Evolutionary conservation across 2,797 vertebrate species (phyloP).

Genomic region (Helarctos malayanus): DNA sequence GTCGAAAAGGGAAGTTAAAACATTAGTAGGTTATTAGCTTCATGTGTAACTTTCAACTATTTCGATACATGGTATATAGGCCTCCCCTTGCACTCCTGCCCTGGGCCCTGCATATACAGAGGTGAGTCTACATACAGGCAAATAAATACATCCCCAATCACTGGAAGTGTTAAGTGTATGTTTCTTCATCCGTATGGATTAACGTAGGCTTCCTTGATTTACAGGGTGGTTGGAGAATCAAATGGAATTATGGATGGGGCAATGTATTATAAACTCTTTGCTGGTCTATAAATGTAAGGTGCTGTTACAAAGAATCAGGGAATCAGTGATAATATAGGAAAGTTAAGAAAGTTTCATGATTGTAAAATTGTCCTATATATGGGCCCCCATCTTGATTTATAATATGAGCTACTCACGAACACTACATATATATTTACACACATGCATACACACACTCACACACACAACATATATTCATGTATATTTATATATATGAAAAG

Average conservation of each 20-base stretch:
- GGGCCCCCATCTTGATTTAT: neutral
- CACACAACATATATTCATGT: neutral
- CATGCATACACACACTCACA: neutral
- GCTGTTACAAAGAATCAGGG: neutral
- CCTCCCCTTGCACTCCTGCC: neutral
- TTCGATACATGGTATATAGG: neutral
- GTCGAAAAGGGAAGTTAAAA: slow-evolving; percentile 14
- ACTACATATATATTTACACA: neutral
- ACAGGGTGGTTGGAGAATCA: neutral
- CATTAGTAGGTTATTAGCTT: neutral
- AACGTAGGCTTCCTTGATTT: neutral
- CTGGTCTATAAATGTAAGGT: neutral
- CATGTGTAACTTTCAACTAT: neutral
- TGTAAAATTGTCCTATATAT: neutral
- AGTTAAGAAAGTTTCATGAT: neutral
- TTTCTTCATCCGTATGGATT: neutral
- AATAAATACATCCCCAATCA: neutral
- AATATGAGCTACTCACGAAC: neutral
- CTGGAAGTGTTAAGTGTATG: neutral
- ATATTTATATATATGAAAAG: neutral
- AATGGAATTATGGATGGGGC: neutral
- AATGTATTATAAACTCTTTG: neutral
- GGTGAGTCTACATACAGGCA: neutral
- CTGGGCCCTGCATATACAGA: neutral
- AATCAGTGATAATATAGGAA: neutral